A percentile compares a stretch with the other conserved stretches of the same genome.
phyloP scores from a whole-genome alignment of 2,113 vertebrate species.

The Mirounga angustirostris region DNA sequence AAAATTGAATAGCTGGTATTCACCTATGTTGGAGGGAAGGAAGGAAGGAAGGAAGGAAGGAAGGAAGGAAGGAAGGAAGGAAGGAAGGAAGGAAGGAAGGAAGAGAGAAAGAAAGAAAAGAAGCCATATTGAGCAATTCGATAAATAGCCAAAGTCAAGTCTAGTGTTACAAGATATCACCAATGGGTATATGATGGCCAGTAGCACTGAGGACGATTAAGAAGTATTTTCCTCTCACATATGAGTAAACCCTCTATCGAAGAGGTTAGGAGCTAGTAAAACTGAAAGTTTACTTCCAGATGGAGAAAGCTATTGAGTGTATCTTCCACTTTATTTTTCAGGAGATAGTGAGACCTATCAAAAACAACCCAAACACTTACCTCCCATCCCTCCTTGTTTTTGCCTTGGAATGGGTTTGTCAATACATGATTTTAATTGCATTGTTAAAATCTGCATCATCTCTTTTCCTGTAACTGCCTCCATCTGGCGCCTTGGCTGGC shows the following conservation, averaged over 20 bases:
- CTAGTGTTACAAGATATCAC: background rate
- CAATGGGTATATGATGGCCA: background rate
- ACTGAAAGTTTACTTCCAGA: background rate
- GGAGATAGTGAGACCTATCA: constrained; percentile 52
- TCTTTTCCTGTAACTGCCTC: constrained; percentile 63
- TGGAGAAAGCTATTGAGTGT: constrained; percentile 12
- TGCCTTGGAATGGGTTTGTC: constrained; percentile 17
- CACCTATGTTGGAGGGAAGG: background rate
- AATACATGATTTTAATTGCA: constrained; percentile 76
- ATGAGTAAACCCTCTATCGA: constrained; percentile 56
- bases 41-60: too few relatives aligned
- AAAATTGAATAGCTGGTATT: background rate
- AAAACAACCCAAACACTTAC: constrained; percentile 29
- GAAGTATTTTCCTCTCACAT: constrained; percentile 49
- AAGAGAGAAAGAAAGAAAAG: too few relatives aligned
- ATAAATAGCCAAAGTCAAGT: constrained; percentile 36
- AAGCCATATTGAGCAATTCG: background rate
- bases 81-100: too few relatives aligned
- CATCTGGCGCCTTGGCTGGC: constrained; percentile 61
- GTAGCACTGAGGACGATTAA: background rate
- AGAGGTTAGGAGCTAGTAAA: constrained; percentile 10
- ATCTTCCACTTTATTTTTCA: constrained; percentile 69
- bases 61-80: too few relatives aligned
- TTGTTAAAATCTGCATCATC: constrained; percentile 72
- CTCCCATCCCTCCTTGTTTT: constrained; percentile 32